These are phyloP conservation scores for Coturnix japonica DNA, from an alignment of 2,113 vertebrate species.

Conservation along the genomic window DNA sequence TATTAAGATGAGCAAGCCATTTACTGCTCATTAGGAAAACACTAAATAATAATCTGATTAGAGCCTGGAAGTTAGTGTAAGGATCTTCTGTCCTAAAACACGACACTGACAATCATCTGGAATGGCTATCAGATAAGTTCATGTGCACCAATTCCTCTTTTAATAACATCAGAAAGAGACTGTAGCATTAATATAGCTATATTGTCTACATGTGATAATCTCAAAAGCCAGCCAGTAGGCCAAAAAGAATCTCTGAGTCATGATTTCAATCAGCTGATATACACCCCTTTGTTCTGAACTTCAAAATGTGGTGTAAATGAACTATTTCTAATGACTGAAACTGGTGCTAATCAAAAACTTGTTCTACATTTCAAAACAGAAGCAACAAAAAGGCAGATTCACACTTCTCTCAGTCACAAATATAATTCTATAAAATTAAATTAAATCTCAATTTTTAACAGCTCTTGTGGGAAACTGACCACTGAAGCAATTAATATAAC, in stretches of 20 bases:
- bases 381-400: not conserved
- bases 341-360: not conserved
- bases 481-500: not conserved
- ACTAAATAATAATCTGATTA: conserved; percentile 35
- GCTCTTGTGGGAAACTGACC: not conserved
- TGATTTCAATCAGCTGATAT: not conserved
- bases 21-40: conserved; percentile 34
- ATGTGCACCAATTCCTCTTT: not conserved
- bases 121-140: conserved; percentile 17
- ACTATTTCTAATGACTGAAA: not conserved
- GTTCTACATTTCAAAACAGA: not conserved
- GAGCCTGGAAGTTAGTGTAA: not conserved
- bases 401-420: not conserved
- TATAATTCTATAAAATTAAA: not conserved
- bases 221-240: not conserved
- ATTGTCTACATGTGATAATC: not conserved
- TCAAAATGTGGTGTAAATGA: not conserved
- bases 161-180: not conserved
- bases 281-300: not conserved
- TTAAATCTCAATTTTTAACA: not conserved
- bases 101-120: conserved; percentile 1
- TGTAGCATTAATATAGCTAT: not conserved
- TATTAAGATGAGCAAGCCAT: not conserved
- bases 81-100: conserved; percentile 16
- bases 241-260: not conserved